Evolutionary conservation across 2,797 vertebrate species (phyloP), one percentile per base, ranked within the genome.

Genomic region (Helarctos malayanus): DNA sequence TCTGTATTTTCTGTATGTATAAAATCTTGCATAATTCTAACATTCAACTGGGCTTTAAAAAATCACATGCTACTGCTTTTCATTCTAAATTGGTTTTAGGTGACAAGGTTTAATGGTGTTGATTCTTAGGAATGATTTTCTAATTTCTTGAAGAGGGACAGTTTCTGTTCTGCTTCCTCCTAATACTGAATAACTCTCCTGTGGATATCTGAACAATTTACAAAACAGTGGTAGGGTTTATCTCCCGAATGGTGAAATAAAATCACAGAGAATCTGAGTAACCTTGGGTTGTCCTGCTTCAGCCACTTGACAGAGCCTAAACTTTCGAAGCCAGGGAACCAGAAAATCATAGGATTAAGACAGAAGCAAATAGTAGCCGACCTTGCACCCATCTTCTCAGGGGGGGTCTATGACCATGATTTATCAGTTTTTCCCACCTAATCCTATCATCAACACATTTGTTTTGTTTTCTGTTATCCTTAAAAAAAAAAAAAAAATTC

Each of bases 341-440:
- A 94, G 94, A 94, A 97, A 97, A 97, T 97, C 96, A 96, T 7
- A 92, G 91, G 94, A 97, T 96, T 97, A 95, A 96, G 56, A 69
- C 23, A 94, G 25, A 80, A n/a, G 63, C 29, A 94, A 95, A 80
- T 10, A 89, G 57, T 10, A 76, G 11, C 23, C 2, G 13, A 65
- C 78, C 56, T 56, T 81, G 18, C 3, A 21, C 29, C 81, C 57
- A 8, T 41, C 38, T 95, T 85, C 85, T 80, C 45, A 0, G 45
- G 29, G 19, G 54, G 45, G 78, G n/a, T 38, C 35, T 15, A 65
- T 35, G 38, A 75, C 76, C 29, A 52, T 1, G 7, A 57, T 65
- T 91, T 91, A 61, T 52, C 78, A 59, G 45, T 84, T 76, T 73
- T 59, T 88, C 27, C 56, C 56, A 57, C 49, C 54, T 97, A 93